Evolutionary conservation across 1,140 invertebrate species (phyloP).

Genomic region (Tetramorium simillimum): DNA sequence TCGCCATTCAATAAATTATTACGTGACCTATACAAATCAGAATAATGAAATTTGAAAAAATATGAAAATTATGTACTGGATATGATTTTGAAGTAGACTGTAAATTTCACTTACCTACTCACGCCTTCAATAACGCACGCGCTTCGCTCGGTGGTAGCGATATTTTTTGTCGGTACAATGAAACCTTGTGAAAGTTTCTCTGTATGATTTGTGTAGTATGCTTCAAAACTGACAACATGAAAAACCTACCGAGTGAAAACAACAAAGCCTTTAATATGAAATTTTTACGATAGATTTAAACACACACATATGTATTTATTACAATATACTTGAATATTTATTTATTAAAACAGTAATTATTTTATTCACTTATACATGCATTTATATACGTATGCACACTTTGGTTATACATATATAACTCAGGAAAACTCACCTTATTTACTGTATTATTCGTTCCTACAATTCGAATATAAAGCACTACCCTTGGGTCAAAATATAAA

Average conservation of each 20-base stretch:
- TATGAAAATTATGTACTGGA: not conserved
- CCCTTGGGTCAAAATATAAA: constrained; percentile 95
- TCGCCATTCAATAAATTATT: constrained; percentile 99
- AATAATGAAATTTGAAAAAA: constrained; percentile 32
- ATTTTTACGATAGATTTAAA: not conserved
- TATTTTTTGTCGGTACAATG: constrained; percentile 94
- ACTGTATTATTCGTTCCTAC: constrained; percentile 98
- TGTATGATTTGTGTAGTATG: constrained; percentile 92
- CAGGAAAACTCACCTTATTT: constrained; percentile 89
- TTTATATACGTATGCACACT: not conserved
- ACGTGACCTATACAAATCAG: constrained; percentile 88
- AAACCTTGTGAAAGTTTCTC: constrained; percentile 92
- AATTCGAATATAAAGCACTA: constrained; percentile 95
- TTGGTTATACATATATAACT: not conserved
- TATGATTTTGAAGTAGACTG: constrained; percentile 7
- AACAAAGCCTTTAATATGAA: not conserved
- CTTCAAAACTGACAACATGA: constrained; percentile 96
- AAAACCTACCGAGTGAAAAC: constrained; percentile 89
- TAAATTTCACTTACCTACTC: constrained; percentile 83
- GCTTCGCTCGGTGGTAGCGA: constrained; percentile 95
- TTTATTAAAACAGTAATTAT: no score
- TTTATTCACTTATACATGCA: no score
- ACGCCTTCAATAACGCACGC: constrained; percentile 98
- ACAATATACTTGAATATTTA: not conserved
- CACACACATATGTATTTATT: not conserved